Conservation (phyloP, 2,113 vertebrate genomes). For the Echinops telfairi region DNA sequence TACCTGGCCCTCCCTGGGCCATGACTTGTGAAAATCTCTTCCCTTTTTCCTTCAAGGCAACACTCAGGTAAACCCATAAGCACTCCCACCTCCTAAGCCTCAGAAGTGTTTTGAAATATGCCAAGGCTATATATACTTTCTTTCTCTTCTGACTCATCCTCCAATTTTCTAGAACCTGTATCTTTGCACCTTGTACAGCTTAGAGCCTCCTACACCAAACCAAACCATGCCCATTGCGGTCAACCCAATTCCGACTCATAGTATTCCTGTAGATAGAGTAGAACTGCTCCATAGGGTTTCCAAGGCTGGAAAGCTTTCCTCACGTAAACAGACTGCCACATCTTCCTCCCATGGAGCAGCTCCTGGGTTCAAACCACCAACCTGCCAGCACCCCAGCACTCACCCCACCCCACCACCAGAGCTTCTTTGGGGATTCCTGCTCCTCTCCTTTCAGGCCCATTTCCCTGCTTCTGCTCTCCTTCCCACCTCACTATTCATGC, state of each 20-base stretch:
- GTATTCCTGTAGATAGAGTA: too few relatives aligned
- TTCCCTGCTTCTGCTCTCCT: background rate
- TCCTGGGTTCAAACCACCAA: too few relatives aligned
- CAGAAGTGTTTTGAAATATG: background rate
- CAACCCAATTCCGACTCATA: too few relatives aligned
- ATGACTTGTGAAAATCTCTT: background rate
- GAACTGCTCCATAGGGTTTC: too few relatives aligned
- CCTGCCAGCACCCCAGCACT: too few relatives aligned
- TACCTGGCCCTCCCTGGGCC: background rate
- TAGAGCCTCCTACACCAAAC: background rate
- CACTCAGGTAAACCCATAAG: background rate
- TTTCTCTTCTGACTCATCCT: background rate
- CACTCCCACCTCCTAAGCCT: background rate
- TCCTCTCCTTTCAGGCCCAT: background rate
- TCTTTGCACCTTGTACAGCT: background rate
- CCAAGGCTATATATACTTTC: background rate
- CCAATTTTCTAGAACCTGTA: background rate
- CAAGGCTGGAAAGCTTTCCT: too few relatives aligned
- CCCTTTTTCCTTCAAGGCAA: background rate
- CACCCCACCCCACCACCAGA: too few relatives aligned
- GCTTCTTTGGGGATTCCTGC: background rate
- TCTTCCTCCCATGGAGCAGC: too few relatives aligned
- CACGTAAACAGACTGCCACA: too few relatives aligned
- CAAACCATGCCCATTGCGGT: too few relatives aligned
- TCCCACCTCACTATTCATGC: background rate